Conservation (phyloP, 2,797 vertebrate genomes). For the Sarcophilus harrisii region DNA sequence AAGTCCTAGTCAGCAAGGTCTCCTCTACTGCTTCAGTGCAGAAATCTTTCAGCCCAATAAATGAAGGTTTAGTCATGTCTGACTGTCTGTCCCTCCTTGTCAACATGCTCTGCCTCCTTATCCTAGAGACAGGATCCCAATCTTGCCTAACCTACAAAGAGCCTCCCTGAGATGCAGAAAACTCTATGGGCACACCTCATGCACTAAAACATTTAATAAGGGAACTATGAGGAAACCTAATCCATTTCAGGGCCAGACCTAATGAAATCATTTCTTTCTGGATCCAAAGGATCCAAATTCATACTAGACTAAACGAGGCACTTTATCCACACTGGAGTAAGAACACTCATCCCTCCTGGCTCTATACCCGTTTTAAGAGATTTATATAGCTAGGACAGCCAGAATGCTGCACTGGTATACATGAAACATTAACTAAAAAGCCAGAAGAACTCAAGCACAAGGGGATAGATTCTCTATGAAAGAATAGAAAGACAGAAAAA, state of each 20-base stretch:
- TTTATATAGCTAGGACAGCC: neutral
- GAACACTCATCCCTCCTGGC: neutral
- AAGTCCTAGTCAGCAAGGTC: neutral
- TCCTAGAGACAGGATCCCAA: constrained; percentile 8
- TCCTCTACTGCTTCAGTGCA: neutral
- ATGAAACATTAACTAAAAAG: neutral
- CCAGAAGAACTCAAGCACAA: neutral
- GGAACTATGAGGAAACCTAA: constrained; percentile 38
- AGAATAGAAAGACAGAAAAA: neutral
- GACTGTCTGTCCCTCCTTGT: neutral
- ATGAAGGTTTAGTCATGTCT: neutral
- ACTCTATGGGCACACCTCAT: constrained; percentile 29
- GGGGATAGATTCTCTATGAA: neutral
- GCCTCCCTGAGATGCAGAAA: constrained; percentile 20
- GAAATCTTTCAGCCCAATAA: neutral
- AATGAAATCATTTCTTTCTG: constrained; percentile 69
- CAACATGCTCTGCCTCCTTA: neutral
- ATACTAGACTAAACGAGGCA: constrained; percentile 61
- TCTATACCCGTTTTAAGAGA: neutral
- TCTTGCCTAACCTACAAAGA: constrained; percentile 36
- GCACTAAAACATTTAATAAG: constrained; percentile 57
- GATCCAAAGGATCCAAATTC: constrained; percentile 63
- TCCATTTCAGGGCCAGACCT: constrained; percentile 16
- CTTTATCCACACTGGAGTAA: neutral
- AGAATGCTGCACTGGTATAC: neutral